These are phyloP conservation scores for Himalopsyche japonica DNA, from an alignment of 2,888 invertebrate genomes.

Conservation along the genomic window DNA sequence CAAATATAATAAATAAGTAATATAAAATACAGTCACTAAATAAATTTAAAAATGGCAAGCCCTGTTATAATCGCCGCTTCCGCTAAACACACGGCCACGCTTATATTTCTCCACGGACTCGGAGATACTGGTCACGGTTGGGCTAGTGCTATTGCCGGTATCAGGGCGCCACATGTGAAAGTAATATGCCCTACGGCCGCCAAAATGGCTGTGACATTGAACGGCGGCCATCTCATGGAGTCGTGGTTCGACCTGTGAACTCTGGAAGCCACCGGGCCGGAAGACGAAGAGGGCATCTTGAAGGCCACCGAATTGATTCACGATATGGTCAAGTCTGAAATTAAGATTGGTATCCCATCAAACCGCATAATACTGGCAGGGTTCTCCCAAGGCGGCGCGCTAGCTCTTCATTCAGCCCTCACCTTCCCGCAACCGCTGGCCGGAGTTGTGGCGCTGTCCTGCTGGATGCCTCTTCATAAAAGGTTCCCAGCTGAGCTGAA, in stretches of 20 bases:
- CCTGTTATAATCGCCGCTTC: conserved; percentile 83
- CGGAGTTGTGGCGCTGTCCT: conserved; percentile 87
- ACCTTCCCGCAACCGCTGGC: conserved; percentile 81
- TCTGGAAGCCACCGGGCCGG: conserved; percentile 80
- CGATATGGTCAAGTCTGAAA: conserved; percentile 76
- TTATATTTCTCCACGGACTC: conserved; percentile 94
- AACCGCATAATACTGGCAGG: conserved; percentile 89
- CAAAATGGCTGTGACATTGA: conserved; percentile 87
- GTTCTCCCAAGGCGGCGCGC: conserved; percentile 96
- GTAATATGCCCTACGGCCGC: conserved; percentile 93
- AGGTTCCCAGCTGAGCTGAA: conserved; percentile 71
- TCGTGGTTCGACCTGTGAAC: conserved; percentile 93
- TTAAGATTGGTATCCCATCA: conserved; percentile 80
- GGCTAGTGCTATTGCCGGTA: conserved; percentile 82
- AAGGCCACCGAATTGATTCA: conserved; percentile 78
- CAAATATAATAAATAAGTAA: too few species aligned
- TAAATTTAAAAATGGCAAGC: conserved; percentile 49
- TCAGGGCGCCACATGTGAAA: conserved; percentile 83
- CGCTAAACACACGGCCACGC: conserved; percentile 81
- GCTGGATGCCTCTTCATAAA: conserved; percentile 92
- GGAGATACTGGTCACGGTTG: conserved; percentile 97
- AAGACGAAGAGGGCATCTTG: conserved; percentile 89
- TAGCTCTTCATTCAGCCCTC: conserved; percentile 92
- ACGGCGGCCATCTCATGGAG: conserved; percentile 91
- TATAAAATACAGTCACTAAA: too few species aligned